Conservation (phyloP, 37 sponge, comb jelly and placozoan species). For the Halichondria panicea region DNA sequence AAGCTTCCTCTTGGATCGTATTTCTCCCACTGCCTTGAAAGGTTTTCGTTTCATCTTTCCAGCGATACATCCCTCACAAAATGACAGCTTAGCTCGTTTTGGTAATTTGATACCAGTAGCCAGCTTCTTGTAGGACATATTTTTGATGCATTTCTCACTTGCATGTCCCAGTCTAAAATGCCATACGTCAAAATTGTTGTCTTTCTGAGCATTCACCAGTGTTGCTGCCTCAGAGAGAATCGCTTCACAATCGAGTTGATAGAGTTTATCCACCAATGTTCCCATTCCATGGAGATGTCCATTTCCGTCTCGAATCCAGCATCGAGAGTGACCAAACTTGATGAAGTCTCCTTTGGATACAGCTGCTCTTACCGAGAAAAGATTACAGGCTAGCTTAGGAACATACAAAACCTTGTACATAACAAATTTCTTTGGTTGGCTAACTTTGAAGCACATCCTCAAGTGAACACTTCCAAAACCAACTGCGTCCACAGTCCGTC, state of each 20-base stretch:
- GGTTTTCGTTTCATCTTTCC: slow-evolving; percentile 41
- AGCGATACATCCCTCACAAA: slow-evolving; percentile 53
- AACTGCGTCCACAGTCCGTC: slow-evolving; percentile 35
- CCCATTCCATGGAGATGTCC: slow-evolving; percentile 42
- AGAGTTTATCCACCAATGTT: slow-evolving; percentile 21
- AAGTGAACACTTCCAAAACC: slow-evolving; percentile 30
- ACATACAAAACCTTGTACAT: slow-evolving; percentile 41
- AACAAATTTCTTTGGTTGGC: slow-evolving; percentile 6
- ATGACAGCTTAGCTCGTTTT: slow-evolving; percentile 26
- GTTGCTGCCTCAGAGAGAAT: not conserved
- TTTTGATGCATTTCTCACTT: slow-evolving; percentile 19
- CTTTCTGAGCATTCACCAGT: slow-evolving; percentile 1
- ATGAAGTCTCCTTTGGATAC: slow-evolving; percentile 14
- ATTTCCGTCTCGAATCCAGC: slow-evolving; percentile 29
- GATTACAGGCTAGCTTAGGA: slow-evolving; percentile 46
- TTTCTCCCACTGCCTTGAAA: slow-evolving; percentile 34
- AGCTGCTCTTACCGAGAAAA: slow-evolving; percentile 23
- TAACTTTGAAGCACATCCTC: slow-evolving; percentile 19
- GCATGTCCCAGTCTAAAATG: slow-evolving; percentile 47
- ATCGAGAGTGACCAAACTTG: slow-evolving; percentile 5
- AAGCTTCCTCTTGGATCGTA: slow-evolving; percentile 20
- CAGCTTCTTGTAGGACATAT: slow-evolving; percentile 11
- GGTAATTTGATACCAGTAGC: slow-evolving; percentile 10
- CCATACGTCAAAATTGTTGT: slow-evolving; percentile 21
- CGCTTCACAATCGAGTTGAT: slow-evolving; percentile 19